Conservation (phyloP, 2,797 vertebrate genomes). For the Setipinna tenuifilis region DNA sequence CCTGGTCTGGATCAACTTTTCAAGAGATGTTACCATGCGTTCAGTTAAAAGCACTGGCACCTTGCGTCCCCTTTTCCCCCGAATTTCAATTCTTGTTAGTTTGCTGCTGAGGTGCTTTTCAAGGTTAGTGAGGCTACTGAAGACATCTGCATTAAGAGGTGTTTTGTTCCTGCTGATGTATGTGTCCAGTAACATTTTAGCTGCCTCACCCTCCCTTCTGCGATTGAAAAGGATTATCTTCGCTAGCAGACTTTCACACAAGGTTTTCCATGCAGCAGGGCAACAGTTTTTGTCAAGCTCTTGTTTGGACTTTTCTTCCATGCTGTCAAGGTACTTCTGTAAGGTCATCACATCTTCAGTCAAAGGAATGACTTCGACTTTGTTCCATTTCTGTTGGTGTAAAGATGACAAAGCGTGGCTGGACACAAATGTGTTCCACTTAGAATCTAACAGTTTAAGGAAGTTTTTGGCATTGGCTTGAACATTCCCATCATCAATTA, state of each 20-base stretch:
- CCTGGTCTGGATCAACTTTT: too few species aligned
- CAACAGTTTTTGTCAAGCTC: not conserved
- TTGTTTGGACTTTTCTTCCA: too few species aligned
- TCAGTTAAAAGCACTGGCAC: constrained; percentile 3
- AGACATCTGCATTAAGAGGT: constrained; percentile 50
- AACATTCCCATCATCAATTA: constrained; percentile 52
- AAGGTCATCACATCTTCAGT: constrained; percentile 46
- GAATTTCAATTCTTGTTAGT: constrained; percentile 31
- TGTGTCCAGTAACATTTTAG: constrained; percentile 48
- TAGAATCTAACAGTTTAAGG: constrained; percentile 52
- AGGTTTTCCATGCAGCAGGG: constrained; percentile 49
- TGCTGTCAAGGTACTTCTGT: constrained; percentile 42
- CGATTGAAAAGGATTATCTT: constrained; percentile 55
- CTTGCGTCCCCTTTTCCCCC: constrained; percentile 38
- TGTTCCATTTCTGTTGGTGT: constrained; percentile 44
- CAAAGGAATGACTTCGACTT: constrained; percentile 47
- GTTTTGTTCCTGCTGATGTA: constrained; percentile 45
- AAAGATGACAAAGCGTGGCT: constrained; percentile 40
- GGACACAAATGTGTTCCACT: constrained; percentile 50
- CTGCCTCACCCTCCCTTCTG: constrained; percentile 50
- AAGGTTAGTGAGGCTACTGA: constrained; percentile 38
- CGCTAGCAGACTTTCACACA: constrained; percentile 40
- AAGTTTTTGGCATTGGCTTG: constrained; percentile 44
- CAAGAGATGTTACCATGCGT: too few species aligned
- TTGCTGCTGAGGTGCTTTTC: constrained; percentile 46